Evolutionary conservation across 2,888 invertebrate species (phyloP).

Genomic region (Labia minor): DNA sequence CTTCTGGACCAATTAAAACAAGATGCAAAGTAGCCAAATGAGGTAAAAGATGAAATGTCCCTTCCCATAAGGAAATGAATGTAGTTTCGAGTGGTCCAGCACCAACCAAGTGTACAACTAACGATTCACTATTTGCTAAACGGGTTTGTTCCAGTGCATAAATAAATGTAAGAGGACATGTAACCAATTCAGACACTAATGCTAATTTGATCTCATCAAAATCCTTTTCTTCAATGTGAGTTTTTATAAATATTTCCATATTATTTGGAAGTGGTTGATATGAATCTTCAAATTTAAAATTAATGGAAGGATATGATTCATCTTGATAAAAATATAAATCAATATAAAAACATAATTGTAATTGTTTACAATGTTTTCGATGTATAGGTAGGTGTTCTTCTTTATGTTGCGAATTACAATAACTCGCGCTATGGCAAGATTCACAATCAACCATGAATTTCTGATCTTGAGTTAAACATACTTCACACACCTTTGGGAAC

Average conservation of each 20-base stretch:
- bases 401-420: neutral
- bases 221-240: neutral
- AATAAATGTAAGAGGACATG: neutral
- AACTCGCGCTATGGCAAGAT: neutral
- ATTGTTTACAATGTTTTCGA: neutral
- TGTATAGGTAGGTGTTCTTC: neutral
- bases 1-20: neutral
- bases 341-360: neutral
- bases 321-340: conserved; percentile 7
- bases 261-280: neutral
- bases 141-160: conserved; percentile 1
- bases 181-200: neutral
- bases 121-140: neutral
- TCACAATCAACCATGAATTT: neutral
- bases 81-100: neutral
- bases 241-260: neutral
- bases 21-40: neutral
- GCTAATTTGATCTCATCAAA: neutral
- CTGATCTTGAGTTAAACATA: neutral
- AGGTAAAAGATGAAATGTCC: neutral
- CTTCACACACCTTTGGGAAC: neutral
- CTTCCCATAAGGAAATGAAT: neutral
- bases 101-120: neutral
- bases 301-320: neutral
- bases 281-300: conserved; percentile 13